Evolutionary conservation across 2,888 invertebrate species (phyloP).

Genomic region (Willowsia nigromaculata): DNA sequence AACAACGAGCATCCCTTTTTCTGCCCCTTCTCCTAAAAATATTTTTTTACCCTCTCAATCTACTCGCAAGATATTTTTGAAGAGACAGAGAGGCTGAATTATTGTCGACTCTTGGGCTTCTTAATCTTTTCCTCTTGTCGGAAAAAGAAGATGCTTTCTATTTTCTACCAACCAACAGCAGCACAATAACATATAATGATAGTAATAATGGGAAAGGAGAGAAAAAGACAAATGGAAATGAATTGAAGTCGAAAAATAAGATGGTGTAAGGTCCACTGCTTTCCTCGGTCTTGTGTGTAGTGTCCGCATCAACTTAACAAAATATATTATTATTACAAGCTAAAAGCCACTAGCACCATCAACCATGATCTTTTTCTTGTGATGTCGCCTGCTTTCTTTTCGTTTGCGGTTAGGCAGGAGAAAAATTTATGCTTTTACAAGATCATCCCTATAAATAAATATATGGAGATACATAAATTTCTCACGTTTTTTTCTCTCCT

Average conservation of each 20-base stretch:
- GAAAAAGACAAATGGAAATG: conserved; percentile 39
- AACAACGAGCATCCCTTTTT: background rate
- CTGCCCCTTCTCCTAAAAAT: background rate
- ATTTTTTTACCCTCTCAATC: conserved; percentile 12
- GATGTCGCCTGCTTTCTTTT: background rate
- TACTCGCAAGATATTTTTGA: background rate
- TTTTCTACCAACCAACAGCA: no score
- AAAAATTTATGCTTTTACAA: conserved; percentile 19
- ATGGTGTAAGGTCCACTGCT: background rate
- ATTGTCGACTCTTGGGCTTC: conserved; percentile 7
- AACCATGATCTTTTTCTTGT: background rate
- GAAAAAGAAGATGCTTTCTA: conserved; percentile 16
- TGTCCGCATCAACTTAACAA: conserved; percentile 6
- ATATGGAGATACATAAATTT: conserved; percentile 44
- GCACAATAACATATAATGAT: no score
- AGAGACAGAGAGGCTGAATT: conserved; percentile 7
- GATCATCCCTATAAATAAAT: conserved; percentile 43
- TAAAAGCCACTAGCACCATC: conserved; percentile 8
- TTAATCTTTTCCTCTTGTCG: conserved; percentile 4
- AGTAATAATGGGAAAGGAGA: background rate
- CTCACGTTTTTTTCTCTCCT: background rate
- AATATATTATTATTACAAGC: conserved; percentile 27
- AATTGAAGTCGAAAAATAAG: background rate
- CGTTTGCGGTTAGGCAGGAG: background rate
- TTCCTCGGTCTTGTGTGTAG: background rate